Percentiles rank a stretch among this genome's conserved stretches.
Evolutionary conservation across 2,797 vertebrate genomes (phyloP).

Genomic region (Phylloscopus collybita): DNA sequence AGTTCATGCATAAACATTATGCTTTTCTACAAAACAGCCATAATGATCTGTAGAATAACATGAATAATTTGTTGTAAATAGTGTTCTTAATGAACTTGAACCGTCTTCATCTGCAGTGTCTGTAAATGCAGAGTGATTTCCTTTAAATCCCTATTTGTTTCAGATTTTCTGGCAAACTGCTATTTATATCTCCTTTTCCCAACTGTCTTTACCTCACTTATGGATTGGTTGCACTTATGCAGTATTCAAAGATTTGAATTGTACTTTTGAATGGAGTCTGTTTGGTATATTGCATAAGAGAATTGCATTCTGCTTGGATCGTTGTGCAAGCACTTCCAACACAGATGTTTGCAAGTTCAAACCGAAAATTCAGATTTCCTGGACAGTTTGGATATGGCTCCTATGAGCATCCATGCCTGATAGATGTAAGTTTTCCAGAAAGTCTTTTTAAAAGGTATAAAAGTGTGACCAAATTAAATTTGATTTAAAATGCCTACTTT

Average conservation of each 20-base stretch:
- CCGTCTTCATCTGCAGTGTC: not conserved
- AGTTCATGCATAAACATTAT: not conserved
- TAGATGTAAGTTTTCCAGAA: not conserved
- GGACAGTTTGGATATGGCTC: not conserved
- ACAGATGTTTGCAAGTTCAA: not conserved
- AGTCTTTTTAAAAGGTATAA: not conserved
- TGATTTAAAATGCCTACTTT: not conserved
- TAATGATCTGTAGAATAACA: not conserved
- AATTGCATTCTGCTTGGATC: not conserved
- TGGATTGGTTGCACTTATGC: not conserved
- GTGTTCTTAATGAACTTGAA: slow-evolving; percentile 38
- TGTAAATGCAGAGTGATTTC: slow-evolving; percentile 19
- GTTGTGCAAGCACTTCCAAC: not conserved
- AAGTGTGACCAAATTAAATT: not conserved
- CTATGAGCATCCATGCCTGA: not conserved
- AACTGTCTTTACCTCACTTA: not conserved
- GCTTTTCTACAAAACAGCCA: not conserved
- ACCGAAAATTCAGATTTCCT: not conserved
- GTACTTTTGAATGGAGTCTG: not conserved
- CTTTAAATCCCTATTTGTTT: slow-evolving; percentile 24
- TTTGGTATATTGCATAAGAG: not conserved
- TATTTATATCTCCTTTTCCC: not conserved
- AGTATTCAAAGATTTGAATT: not conserved
- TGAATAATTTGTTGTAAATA: slow-evolving; percentile 32
- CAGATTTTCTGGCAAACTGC: not conserved